A percentile compares a stretch with the other conserved stretches of the same genome.
Evolutionary conservation across 2,888 invertebrate species (phyloP).

Genomic region (Mesorhabditis sp.): DNA sequence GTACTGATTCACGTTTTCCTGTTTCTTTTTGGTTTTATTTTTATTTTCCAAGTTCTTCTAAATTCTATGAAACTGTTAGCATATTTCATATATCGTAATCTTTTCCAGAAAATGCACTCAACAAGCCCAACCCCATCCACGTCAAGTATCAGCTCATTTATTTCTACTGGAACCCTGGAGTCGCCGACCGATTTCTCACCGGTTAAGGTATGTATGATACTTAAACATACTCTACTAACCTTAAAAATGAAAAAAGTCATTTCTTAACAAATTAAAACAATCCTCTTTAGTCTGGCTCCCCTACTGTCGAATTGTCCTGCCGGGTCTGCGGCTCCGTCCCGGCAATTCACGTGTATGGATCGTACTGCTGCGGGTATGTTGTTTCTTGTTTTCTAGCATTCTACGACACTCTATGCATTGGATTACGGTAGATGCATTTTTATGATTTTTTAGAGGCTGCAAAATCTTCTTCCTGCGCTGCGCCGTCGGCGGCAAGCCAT

Average conservation of each 20-base stretch:
- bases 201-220: not conserved
- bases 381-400: not conserved
- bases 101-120: too few species aligned
- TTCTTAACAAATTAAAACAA: too few species aligned
- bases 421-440: not conserved
- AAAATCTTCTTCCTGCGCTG: conserved; percentile 2
- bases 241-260: too few species aligned
- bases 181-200: not conserved
- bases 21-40: too few species aligned
- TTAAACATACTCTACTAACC: too few species aligned
- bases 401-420: not conserved
- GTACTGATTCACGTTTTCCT: too few species aligned
- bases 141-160: not conserved
- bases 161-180: not conserved
- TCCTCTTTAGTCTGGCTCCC: too few species aligned
- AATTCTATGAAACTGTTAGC: too few species aligned
- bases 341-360: not conserved
- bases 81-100: too few species aligned
- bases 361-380: conserved; percentile 1
- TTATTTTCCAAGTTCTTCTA: too few species aligned
- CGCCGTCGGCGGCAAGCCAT: conserved; percentile 2
- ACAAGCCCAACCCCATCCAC: not conserved
- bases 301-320: not conserved
- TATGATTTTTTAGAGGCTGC: not conserved
- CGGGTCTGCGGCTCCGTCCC: conserved; percentile 4